These are phyloP conservation scores for Neolamprologus hecqui DNA, from an alignment of 2,113 vertebrate species.

Conservation along the genomic window DNA sequence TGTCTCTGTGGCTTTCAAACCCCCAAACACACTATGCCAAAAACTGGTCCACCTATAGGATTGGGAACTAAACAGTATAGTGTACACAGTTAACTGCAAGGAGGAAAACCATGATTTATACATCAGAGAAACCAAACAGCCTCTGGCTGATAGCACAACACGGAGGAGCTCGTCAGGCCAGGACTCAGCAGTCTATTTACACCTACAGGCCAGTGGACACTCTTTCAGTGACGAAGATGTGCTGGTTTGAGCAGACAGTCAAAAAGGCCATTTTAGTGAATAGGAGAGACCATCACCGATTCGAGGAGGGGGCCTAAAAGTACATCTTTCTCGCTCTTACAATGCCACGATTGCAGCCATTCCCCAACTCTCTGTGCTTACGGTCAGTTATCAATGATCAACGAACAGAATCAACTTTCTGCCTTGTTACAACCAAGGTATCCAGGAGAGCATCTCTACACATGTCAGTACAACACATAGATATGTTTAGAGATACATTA, in stretches of 20 bases:
- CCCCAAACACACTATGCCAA: background rate
- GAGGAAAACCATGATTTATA: background rate
- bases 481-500: background rate
- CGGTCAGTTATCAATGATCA: background rate
- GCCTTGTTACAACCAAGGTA: background rate
- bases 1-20: background rate
- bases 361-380: background rate
- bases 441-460: background rate
- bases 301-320: background rate
- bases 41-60: background rate
- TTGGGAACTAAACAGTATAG: background rate
- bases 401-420: background rate
- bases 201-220: background rate
- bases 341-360: background rate
- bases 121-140: background rate
- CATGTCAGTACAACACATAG: background rate
- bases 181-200: background rate
- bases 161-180: background rate
- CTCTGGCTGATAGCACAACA: background rate
- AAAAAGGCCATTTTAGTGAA: background rate
- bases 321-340: background rate
- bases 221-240: background rate
- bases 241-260: rapidly evolving
- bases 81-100: background rate
- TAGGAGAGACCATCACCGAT: rapidly evolving